Evolutionary conservation across 2,888 invertebrate species (phyloP).

Genomic region (Hirtodrosophila cameraria): DNA sequence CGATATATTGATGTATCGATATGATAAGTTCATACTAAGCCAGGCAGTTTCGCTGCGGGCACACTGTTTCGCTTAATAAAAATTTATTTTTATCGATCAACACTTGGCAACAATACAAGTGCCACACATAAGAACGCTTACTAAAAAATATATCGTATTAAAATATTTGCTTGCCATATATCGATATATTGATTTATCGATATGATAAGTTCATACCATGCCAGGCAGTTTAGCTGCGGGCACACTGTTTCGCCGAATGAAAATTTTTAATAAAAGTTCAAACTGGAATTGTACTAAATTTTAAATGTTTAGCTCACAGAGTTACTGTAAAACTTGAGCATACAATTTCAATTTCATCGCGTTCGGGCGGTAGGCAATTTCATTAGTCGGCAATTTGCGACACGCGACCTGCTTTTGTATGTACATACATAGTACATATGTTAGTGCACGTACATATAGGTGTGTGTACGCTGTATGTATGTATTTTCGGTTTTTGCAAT

Average conservation of each 20-base stretch:
- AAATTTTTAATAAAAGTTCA: background rate
- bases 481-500: too few relatives aligned
- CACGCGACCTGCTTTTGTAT: background rate
- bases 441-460: background rate
- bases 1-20: too few relatives aligned
- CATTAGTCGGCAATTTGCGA: background rate
- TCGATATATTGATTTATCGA: too few relatives aligned
- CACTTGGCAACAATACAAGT: too few relatives aligned
- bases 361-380: background rate
- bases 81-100: too few relatives aligned
- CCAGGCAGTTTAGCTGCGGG: background rate
- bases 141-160: too few relatives aligned
- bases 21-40: too few relatives aligned
- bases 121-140: too few relatives aligned
- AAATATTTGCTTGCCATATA: too few relatives aligned
- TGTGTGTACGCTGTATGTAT: background rate
- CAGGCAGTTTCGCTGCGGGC: too few relatives aligned
- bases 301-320: background rate
- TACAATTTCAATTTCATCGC: background rate
- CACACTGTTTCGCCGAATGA: slow-evolving; percentile 14
- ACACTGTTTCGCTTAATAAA: too few relatives aligned
- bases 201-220: background rate
- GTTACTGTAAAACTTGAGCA: background rate
- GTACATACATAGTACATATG: background rate
- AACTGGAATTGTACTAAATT: slow-evolving; percentile 1